Percentiles rank a stretch among this genome's conserved stretches.
Evolutionary conservation across 2,797 vertebrate genomes (phyloP).

Genomic region (Denticeps clupeoides): DNA sequence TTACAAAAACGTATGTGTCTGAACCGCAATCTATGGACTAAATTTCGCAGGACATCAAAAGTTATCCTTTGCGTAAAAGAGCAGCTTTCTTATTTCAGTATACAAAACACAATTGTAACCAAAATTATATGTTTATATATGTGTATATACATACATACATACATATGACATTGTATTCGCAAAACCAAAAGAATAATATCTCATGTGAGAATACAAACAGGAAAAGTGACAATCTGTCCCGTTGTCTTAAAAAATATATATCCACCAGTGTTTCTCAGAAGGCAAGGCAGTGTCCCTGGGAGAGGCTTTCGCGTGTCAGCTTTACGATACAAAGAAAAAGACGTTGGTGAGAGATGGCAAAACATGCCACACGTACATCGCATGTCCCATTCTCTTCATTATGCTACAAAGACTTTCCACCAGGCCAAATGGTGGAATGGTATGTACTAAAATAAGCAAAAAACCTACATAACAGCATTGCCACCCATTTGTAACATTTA

Average conservation of each 20-base stretch:
- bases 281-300: conserved; percentile 3
- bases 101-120: conserved; percentile 19
- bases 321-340: conserved; percentile 19
- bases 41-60: background rate
- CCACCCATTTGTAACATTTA: too few species aligned
- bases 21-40: too few species aligned
- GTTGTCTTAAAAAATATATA: background rate
- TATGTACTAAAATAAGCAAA: too few species aligned
- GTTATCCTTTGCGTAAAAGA: background rate
- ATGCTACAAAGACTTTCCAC: too few species aligned
- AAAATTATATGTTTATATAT: conserved; percentile 40
- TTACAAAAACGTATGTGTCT: too few species aligned
- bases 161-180: conserved; percentile 30
- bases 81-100: background rate
- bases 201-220: conserved; percentile 7
- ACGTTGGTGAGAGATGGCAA: conserved; percentile 11
- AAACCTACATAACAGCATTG: too few species aligned
- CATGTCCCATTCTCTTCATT: too few species aligned
- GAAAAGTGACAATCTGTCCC: conserved; percentile 15
- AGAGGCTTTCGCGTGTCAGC: conserved; percentile 6
- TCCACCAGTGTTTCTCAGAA: conserved; percentile 8
- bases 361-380: conserved; percentile 17
- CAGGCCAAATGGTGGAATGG: too few species aligned
- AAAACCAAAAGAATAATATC: conserved; percentile 28
- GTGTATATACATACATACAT: conserved; percentile 29